Percentiles rank a stretch among this genome's conserved stretches.
Conservation (phyloP, 2,113 vertebrate genomes). For the Melanostigma gelatinosum region DNA sequence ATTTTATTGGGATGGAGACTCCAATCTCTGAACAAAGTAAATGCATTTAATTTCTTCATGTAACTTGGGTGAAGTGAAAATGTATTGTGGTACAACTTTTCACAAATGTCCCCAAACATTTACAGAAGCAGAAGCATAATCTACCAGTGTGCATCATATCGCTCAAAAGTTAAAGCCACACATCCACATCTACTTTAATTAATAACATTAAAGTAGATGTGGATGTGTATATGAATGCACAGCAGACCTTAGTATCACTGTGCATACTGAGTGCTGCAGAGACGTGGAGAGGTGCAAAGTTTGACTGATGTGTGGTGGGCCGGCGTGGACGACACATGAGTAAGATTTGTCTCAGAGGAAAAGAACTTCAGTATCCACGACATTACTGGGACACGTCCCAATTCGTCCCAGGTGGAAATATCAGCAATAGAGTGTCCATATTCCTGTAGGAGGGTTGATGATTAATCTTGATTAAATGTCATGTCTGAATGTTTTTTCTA, state of each 20-base stretch:
- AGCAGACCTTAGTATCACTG: no score
- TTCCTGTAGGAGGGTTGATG: neutral
- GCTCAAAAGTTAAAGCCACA: neutral
- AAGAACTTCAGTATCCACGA: constrained; percentile 15
- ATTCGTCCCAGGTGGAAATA: neutral
- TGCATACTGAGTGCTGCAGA: neutral
- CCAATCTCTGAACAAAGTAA: neutral
- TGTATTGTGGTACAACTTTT: neutral
- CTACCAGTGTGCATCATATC: neutral
- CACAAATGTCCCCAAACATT: neutral
- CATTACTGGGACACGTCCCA: constrained; percentile 21
- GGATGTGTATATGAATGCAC: neutral
- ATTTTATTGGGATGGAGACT: neutral
- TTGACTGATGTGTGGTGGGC: constrained; percentile 32
- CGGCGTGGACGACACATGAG: constrained; percentile 21
- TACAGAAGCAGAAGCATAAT: neutral
- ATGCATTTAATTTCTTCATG: neutral
- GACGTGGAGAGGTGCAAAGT: constrained; percentile 7
- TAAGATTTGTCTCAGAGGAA: constrained; percentile 8
- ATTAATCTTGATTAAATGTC: constrained; percentile 10
- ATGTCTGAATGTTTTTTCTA: neutral
- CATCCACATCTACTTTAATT: neutral
- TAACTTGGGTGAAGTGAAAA: neutral
- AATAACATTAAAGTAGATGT: no score
- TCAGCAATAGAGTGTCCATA: neutral